Evolutionary conservation across 2,113 vertebrate genomes (phyloP).

Genomic region (Phaethornis superciliosus): DNA sequence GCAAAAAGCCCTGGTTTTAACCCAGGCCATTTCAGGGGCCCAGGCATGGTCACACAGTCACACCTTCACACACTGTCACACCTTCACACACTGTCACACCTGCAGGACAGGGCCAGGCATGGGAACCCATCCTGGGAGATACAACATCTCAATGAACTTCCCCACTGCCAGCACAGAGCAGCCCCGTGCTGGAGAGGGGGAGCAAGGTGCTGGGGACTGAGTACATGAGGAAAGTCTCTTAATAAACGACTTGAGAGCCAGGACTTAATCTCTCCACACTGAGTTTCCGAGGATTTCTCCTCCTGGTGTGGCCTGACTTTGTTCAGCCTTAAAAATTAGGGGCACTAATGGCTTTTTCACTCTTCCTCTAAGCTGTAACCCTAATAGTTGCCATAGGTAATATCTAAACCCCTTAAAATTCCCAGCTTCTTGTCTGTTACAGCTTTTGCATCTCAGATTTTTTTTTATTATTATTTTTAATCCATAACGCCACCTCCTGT

Average conservation of each 20-base stretch:
- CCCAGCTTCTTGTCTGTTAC: not conserved
- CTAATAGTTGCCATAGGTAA: rapidly evolving
- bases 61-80: not conserved
- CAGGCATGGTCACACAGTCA: too few species aligned
- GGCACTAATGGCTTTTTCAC: not conserved
- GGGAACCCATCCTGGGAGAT: not conserved
- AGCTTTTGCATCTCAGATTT: not conserved
- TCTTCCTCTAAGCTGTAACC: not conserved
- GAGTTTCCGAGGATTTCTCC: not conserved
- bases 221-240: not conserved
- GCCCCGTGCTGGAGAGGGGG: rapidly evolving
- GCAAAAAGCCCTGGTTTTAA: not conserved
- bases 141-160: rapidly evolving
- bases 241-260: rapidly evolving
- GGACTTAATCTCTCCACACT: rapidly evolving
- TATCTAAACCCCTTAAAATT: not conserved
- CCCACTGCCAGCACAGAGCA: rapidly evolving
- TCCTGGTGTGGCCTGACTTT: not conserved
- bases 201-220: not conserved
- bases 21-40: not conserved
- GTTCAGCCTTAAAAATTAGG: not conserved
- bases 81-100: not conserved
- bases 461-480: not conserved
- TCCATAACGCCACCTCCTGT: conserved; percentile 25
- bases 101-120: not conserved